Evolutionary conservation across 2,113 vertebrate species (phyloP), one percentile per base, ranked within the genome.

Genomic region (Lampris incognitus): DNA sequence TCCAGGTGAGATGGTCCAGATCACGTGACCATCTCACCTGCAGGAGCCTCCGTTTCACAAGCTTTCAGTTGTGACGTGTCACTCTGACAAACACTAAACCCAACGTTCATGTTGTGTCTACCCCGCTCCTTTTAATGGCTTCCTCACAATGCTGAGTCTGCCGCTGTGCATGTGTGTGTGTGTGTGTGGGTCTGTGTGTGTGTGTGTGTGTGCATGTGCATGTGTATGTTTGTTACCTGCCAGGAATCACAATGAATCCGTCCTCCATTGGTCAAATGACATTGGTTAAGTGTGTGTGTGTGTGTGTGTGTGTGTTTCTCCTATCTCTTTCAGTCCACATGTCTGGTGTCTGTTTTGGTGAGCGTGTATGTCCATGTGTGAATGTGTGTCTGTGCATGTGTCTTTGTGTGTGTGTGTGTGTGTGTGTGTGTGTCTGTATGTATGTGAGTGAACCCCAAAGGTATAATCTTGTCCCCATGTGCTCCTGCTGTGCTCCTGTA

Each of bases 401-500:
- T 48, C 42, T 37, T 6, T 66, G 63, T 66, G 63, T 51, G 63
- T 65, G 46, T 65, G 63, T 54, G 40, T 67, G 54, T 49, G 49
- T 69, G 69, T 78, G 46, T 72, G 58, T 55, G 54, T 11, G 42
- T 46, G 40, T 9, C 3, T n/a, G 11, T 38, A 75, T 56, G n/a
- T 24, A 5, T 24, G 54, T 3, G 13, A 36, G 54, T 37, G 3
- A 56, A 65, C 59, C 79, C 64, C 80, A 77, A 58, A 78, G 84
- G 78, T 83, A 69, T 88, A 85, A 85, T 87, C 56, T 83, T 81
- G 74, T 82, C 60, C 58, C 83, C 66, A 73, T 79, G 74, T 83
- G 61, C 66, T 82, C 90, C 84, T 7, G 58, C 84, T 79, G 90
- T 24, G 82, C 55, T 49, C 55, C 76, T 85, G 76, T 75, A 61